Evolutionary conservation across 2,888 invertebrate species (phyloP), one percentile per base, ranked within the genome.

Genomic region (Bombylius major): DNA sequence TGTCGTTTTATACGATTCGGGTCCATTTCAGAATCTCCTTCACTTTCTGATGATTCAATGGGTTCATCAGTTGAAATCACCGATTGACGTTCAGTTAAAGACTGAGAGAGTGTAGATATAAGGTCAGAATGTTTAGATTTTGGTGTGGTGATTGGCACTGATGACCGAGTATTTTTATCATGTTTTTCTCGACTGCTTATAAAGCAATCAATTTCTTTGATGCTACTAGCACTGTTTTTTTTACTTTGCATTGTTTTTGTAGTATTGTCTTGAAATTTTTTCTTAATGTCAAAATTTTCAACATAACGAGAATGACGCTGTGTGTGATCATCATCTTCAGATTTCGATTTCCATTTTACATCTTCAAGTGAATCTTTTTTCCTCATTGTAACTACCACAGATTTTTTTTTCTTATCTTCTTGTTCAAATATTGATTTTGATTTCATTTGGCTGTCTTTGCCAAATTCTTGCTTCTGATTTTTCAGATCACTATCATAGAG

Each of bases 11-110:
- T 23, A 5, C 71, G 69, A 58, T 69, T 70, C 2, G 66, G 66
- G 44, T 71, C 72, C 46, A 62, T 62, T 64, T 84, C 86, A 7
- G 83, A 80, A 65, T 85, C 85, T n/a, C 79, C 74, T 67, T 87
- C 87, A 13, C 87, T 87, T 66, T 84, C 87, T 1, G 87, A 87
- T 14, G 79, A 78, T 63, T 82, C 80, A 23, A 75, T 72, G 7
- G 74, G 73, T 32, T 78, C 78, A 51, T 79, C 78, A 34, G 77
- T 71, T 7, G 72, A 73, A 14, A 65, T 66, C n/a, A 65, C 62
- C 58, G 70, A 70, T 60, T 66, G 67, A 60, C 68, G 61, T 47
- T 61, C 62, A 7, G 55, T 51, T 31, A 55, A 52, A 54, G 59
- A 45, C 14, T 47, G 47, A 59, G 57, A 53, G 51, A 55, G 32